Conservation (phyloP, 2,888 invertebrate species). For the Corythucha ciliata region DNA sequence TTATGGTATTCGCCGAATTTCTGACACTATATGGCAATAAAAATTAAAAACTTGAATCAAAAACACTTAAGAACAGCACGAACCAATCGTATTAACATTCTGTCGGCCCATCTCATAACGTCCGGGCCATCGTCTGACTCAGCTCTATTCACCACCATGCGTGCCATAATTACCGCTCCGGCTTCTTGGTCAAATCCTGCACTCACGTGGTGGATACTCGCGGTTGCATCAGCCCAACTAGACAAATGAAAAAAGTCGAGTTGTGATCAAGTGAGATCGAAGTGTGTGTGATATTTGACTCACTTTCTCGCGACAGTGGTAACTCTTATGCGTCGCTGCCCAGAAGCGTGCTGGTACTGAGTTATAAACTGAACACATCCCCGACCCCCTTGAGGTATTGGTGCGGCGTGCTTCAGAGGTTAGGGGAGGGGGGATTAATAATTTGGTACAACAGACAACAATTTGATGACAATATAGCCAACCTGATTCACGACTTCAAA, state of each 20-base stretch:
- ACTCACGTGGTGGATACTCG: conserved; percentile 79
- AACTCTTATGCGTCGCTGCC: conserved; percentile 87
- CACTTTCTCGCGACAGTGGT: conserved; percentile 97
- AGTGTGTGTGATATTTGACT: too few species aligned
- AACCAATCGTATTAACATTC: conserved; percentile 94
- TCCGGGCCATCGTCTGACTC: conserved; percentile 94
- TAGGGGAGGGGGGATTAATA: conserved; percentile 40
- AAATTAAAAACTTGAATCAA: conserved; percentile 42
- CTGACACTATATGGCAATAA: too few species aligned
- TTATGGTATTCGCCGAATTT: conserved; percentile 98
- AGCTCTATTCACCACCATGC: conserved; percentile 91
- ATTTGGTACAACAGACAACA: conserved; percentile 4
- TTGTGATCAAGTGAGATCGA: too few species aligned
- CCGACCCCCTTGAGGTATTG: conserved; percentile 89
- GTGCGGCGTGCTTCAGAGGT: conserved; percentile 91
- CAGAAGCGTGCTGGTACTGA: conserved; percentile 95
- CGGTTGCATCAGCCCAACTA: conserved; percentile 93
- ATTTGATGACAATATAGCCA: conserved; percentile 10
- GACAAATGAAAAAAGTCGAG: conserved; percentile 48
- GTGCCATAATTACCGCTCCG: conserved; percentile 92
- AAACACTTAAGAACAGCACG: conserved; percentile 54
- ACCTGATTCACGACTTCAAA: conserved; percentile 83
- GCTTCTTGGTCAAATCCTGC: conserved; percentile 98
- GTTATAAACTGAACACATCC: conserved; percentile 97
- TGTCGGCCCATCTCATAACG: conserved; percentile 95